Evolutionary conservation across 92 coral and sea anemone species (phyloP), one percentile per base, ranked within the genome.

Genomic region (Bergia puertoricense): DNA sequence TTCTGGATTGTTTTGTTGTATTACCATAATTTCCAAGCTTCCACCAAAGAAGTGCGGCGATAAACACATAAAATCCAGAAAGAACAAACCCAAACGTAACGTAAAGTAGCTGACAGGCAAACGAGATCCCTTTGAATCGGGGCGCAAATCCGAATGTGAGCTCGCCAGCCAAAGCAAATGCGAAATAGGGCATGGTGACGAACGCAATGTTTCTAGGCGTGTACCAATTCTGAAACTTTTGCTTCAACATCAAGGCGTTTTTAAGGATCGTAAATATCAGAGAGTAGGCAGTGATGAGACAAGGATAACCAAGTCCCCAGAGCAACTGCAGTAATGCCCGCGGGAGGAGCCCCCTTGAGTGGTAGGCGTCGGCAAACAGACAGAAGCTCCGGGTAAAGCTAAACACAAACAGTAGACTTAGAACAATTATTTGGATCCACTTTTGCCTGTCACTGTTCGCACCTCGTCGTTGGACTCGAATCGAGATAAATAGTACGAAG

Each of bases 281-380:
- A 0, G 93, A 79, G 88, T 91, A 95, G 11, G 96, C 94, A 1
- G 95, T 90, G 54, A 95, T 86, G 41, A 95, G 56, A 16, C 98
- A 93, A 20, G 98, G 98, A 73, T 95, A 96, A 4, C 94, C 98
- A 0, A 91, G 18, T 8, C 95, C 98, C 98, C 98, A 95, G 2
- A 95, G 76, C 39, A 93, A 39, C 48, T 93, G 94, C 54, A 91
- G 76, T 5, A 88, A 88, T 23, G 66, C 75, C 1, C 81, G 80
- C 3, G 96, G 96, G 45, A 90, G 80, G 54, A 86, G 38, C 54
- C 90, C 46, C 68, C 72, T 93, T 23, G 93, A 95, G 88, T 82
- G 93, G 48, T 95, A 91, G 9, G 94, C 93, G 85, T 93, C 96
- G 48, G 91, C 79, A 76, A 87, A 66, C 16, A 95, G 92, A 67